Base-by-base conservation (phyloP, 2,888 invertebrate species). In the Ariolimax columbianus region DNA sequence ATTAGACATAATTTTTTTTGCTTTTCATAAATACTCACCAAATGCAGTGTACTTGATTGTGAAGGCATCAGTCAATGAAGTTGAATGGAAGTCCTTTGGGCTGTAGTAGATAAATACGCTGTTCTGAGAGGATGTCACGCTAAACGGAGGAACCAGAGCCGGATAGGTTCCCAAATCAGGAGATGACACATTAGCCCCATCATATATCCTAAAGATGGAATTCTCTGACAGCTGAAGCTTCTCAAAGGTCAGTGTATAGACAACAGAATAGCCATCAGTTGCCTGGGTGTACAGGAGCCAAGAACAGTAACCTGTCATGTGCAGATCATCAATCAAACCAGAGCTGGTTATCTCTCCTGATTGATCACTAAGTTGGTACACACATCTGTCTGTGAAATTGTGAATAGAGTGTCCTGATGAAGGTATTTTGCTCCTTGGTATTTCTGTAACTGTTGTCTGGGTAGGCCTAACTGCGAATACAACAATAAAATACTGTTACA, bases 211-310 rank as follows among this genome's bases (percentile, higher is more conserved):
- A n/a, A 80, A 43, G 17, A 70, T 26, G 30, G 43, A 47, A 26
- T 33, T 38, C n/a, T 11, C 9, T 7, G 47, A 68, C 43, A 80
- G 33, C 40, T 33, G 47, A 47, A 66, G 47, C n/a, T 4, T 43
- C 47, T 70, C 80, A 80, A 80, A 80, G 33, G 30, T n/a, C 43
- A 80, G 47, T 3, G 33, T 66, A 33, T 68, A 80, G 1, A 78
- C 26, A 30, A 78, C 40, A 3, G 9, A 38, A 30, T 63, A 40
- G 4, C 59, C 78, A 38, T 66, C 63, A n/a, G 78, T n/a, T 19
- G 23, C 51, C 6, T 36, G n/a, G 1, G 26, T 19, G 30, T 78
- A 36, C 63, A 78, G n/a, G 19, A 47, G 78, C 78, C 78, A 78
- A 36, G 66, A 63, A 38, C 78, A 78, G n/a, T 66, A 59, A 43